Evolutionary conservation across 1,140 invertebrate species (phyloP).

Genomic region (Drosophila nebulosa): DNA sequence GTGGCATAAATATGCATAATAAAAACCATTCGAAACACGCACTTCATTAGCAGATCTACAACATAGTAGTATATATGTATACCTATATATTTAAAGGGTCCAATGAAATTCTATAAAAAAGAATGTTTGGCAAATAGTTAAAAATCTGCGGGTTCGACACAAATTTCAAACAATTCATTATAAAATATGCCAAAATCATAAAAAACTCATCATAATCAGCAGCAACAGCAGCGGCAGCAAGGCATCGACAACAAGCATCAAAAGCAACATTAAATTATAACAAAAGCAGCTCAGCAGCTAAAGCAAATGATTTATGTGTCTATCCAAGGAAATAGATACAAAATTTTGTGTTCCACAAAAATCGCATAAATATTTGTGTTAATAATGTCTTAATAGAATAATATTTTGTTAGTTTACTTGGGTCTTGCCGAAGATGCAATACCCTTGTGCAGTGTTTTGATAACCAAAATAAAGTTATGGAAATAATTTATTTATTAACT

Average conservation of each 20-base stretch:
- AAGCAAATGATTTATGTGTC: slow-evolving; percentile 61
- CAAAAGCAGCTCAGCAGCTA: neutral
- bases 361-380: slow-evolving; percentile 49
- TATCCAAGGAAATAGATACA: slow-evolving; percentile 19
- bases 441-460: neutral
- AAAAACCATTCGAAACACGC: slow-evolving; percentile 33
- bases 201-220: slow-evolving; percentile 36
- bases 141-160: slow-evolving; percentile 69
- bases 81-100: too few relatives aligned
- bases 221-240: slow-evolving; percentile 1
- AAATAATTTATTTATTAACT: too few relatives aligned
- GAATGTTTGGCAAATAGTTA: slow-evolving; percentile 40
- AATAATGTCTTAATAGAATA: slow-evolving; percentile 72
- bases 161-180: slow-evolving; percentile 55
- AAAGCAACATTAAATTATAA: slow-evolving; percentile 16
- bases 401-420: neutral
- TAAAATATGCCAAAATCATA: slow-evolving; percentile 70
- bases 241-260: slow-evolving; percentile 31
- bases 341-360: slow-evolving; percentile 11
- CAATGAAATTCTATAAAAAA: slow-evolving; percentile 20
- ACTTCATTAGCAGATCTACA: slow-evolving; percentile 63
- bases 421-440: neutral
- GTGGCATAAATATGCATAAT: slow-evolving; percentile 62
- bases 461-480: too few relatives aligned
- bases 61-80: slow-evolving; percentile 5